Evolutionary conservation across 2,113 vertebrate genomes (phyloP), one percentile per base, ranked within the genome.

Genomic region (Condylura cristata): DNA sequence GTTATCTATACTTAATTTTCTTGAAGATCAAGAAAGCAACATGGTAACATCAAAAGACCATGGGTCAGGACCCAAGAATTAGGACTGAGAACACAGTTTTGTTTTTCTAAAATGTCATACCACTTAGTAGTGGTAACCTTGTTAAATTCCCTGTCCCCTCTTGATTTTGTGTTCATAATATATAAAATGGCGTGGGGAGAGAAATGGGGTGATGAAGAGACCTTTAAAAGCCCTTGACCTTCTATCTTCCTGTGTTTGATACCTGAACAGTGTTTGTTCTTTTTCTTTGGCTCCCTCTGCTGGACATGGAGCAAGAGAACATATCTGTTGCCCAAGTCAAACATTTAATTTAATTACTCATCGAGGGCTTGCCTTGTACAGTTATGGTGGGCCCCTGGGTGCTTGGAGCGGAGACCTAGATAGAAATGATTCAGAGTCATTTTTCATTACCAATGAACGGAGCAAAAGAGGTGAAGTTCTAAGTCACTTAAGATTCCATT

Each of bases 201-300:
- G 18, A 4, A 16, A 10, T 26, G 26, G 39, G 56, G 11, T 41
- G 41, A 26, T 24, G 13, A 61, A 32, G 46, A 68, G 24, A 34
- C 10, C 28, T 76, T 17, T 32, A 24, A 61, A 58, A 6, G 44
- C 8, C 32, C 34, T 0, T 28, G 3, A 39, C 0, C 16, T 24
- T 11, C 14, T 13, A 1, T 44, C 18, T n/a, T 14, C 22, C 28
- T 79, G 34, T 10, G 0, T 30, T 63, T 44, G 75, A 6, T 51
- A 37, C 41, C 6, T 56, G 24, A 44, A 7, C 70, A 28, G 22
- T 13, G 56, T 68, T 34, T 56, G 71, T 90, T 84, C 32, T 72
- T 90, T 95, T 96, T 72, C 72, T 93, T 90, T 90, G 95, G 92
- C 95, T 75, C 90, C 96, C 95, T 83, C 96, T 97, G 90, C 95